A percentile compares a stretch with the other conserved stretches of the same genome.
Evolutionary conservation across 2,888 invertebrate species (phyloP).

Genomic region (Creontiades dilutus): DNA sequence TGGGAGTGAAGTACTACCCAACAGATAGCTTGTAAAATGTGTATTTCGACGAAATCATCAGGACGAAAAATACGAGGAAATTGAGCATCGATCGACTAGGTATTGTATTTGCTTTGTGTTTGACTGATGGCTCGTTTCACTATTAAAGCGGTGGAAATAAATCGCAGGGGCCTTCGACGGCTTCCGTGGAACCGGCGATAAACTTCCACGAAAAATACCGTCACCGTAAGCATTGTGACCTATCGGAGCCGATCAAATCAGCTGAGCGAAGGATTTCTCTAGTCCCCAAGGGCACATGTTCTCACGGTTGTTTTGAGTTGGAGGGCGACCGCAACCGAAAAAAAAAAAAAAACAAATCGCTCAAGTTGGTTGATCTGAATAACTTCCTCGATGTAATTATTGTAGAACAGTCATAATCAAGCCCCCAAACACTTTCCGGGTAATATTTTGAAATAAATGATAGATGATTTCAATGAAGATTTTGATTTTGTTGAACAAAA

Average conservation of each 20-base stretch:
- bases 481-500: too few species aligned
- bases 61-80: background rate
- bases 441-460: too few species aligned
- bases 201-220: background rate
- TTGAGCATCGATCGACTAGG: conserved; percentile 4
- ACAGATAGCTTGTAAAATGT: too few species aligned
- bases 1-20: too few species aligned
- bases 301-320: background rate
- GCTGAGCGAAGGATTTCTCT: background rate
- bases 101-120: background rate
- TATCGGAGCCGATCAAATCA: conserved; percentile 22
- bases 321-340: background rate
- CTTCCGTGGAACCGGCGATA: conserved; percentile 6
- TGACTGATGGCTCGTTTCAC: conserved; percentile 1
- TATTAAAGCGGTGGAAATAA: conserved; percentile 29
- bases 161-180: conserved; percentile 23
- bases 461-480: too few species aligned
- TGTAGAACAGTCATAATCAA: too few species aligned
- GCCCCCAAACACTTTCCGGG: too few species aligned
- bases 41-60: too few species aligned
- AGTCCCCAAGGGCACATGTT: background rate
- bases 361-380: too few species aligned
- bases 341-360: too few species aligned
- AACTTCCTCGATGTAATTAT: too few species aligned
- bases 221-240: background rate